These are phyloP conservation scores for Hemistola chrysoprasaria DNA, from an alignment of 2,888 invertebrate genomes.

Conservation along the genomic window DNA sequence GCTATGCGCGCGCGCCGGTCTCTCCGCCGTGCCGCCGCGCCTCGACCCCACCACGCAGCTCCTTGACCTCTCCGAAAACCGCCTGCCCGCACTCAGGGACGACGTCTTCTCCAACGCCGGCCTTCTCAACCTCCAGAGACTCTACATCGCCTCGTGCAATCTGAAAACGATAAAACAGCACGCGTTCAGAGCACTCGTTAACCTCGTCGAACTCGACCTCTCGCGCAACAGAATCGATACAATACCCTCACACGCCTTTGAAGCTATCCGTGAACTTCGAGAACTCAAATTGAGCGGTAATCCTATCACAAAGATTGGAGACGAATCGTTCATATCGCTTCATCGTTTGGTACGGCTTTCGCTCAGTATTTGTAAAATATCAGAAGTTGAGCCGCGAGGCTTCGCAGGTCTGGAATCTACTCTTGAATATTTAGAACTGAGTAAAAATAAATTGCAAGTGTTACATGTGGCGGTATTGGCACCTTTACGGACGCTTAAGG, in stretches of 20 bases:
- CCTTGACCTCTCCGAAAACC: conserved; percentile 89
- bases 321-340: conserved; percentile 85
- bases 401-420: conserved; percentile 88
- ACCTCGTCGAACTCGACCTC: conserved; percentile 91
- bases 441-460: conserved; percentile 87
- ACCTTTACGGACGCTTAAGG: conserved; percentile 86
- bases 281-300: conserved; percentile 89
- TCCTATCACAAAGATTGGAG: conserved; percentile 86
- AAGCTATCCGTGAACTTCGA: conserved; percentile 87
- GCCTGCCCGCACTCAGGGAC: conserved; percentile 84
- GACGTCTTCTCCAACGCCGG: conserved; percentile 89
- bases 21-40: conserved; percentile 87
- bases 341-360: conserved; percentile 88
- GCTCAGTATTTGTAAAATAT: conserved; percentile 87
- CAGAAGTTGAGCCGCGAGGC: conserved; percentile 85
- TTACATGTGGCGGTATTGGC: conserved; percentile 86
- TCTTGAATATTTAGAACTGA: conserved; percentile 89
- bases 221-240: conserved; percentile 86
- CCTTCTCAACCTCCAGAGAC: conserved; percentile 90
- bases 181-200: conserved; percentile 89
- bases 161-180: conserved; percentile 86
- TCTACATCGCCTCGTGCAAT: conserved; percentile 87
- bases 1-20: conserved; percentile 88
- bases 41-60: conserved; percentile 91
- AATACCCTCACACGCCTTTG: conserved; percentile 88